Percentiles rank a stretch among this genome's conserved stretches.
phyloP scores from a whole-genome alignment of 1,140 invertebrate genomes.

The Spodoptera frugiperda region DNA sequence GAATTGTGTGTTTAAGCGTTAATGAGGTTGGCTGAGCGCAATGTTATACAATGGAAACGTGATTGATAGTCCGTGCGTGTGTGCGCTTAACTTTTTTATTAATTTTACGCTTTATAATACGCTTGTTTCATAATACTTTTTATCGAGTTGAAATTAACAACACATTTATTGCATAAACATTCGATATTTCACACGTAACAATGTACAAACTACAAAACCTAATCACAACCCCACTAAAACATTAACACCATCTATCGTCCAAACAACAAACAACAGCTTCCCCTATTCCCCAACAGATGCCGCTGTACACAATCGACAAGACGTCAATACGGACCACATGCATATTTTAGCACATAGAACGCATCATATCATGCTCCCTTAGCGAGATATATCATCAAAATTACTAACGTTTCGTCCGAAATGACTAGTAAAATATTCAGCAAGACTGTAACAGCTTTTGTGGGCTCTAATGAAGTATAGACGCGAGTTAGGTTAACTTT shows the following conservation, averaged over 20 bases:
- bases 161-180: neutral
- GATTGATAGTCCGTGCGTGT: constrained; percentile 35
- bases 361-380: constrained; percentile 73
- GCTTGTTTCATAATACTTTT: too few species aligned
- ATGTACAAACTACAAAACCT: neutral
- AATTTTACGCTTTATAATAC: constrained; percentile 11
- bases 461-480: constrained; percentile 77
- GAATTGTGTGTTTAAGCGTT: constrained; percentile 41
- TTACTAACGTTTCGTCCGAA: constrained; percentile 67
- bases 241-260: constrained; percentile 58
- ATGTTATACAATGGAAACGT: constrained; percentile 40
- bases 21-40: constrained; percentile 46
- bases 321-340: constrained; percentile 71
- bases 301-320: constrained; percentile 55
- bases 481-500: constrained; percentile 44
- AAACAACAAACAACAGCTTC: constrained; percentile 50
- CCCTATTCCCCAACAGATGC: constrained; percentile 58
- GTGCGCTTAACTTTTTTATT: constrained; percentile 23
- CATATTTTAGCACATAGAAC: constrained; percentile 68
- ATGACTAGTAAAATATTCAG: constrained; percentile 80
- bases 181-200: neutral
- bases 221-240: constrained; percentile 13
- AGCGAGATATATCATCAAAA: constrained; percentile 70
- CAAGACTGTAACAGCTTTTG: constrained; percentile 74
- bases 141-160: neutral